Conservation (phyloP, 2,888 invertebrate genomes). For the Antheraea assamensis region DNA sequence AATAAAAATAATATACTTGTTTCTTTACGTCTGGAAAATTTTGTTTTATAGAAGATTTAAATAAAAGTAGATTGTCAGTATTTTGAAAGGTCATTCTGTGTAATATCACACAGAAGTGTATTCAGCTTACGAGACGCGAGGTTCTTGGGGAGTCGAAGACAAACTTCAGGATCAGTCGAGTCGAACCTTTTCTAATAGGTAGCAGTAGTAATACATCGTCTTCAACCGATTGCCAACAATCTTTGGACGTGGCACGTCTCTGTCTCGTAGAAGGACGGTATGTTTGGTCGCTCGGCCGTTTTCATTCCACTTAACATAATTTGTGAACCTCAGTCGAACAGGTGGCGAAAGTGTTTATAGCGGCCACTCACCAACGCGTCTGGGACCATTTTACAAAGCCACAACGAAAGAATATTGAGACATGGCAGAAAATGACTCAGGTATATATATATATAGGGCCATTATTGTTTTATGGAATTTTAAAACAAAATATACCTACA, state of each 20-base stretch:
- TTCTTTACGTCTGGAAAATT: background rate
- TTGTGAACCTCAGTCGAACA: constrained; percentile 94
- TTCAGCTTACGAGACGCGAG: constrained; percentile 5
- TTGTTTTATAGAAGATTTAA: background rate
- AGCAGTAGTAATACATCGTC: constrained; percentile 13
- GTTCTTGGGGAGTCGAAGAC: background rate
- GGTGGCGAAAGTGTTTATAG: constrained; percentile 98
- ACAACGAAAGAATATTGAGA: constrained; percentile 98
- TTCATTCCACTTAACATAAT: constrained; percentile 66
- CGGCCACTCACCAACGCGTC: constrained; percentile 98
- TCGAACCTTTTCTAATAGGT: background rate
- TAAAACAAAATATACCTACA: constrained; percentile 9
- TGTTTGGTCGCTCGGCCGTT: constrained; percentile 57
- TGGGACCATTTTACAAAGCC: constrained; percentile 99
- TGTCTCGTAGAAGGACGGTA: constrained; percentile 56
- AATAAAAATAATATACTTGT: too few relatives aligned
- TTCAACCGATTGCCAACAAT: constrained; percentile 23
- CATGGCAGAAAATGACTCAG: constrained; percentile 98
- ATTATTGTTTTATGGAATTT: constrained; percentile 31
- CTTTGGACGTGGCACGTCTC: constrained; percentile 44
- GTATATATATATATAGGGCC: constrained; percentile 72
- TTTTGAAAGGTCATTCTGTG: constrained; percentile 34
- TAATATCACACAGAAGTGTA: constrained; percentile 23
- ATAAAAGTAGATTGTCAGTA: constrained; percentile 41
- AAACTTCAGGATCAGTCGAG: background rate